A percentile compares a stretch with the other conserved stretches of the same genome.
Evolutionary conservation across 1,140 invertebrate genomes (phyloP).

Genomic region (Helicoverpa zea): DNA sequence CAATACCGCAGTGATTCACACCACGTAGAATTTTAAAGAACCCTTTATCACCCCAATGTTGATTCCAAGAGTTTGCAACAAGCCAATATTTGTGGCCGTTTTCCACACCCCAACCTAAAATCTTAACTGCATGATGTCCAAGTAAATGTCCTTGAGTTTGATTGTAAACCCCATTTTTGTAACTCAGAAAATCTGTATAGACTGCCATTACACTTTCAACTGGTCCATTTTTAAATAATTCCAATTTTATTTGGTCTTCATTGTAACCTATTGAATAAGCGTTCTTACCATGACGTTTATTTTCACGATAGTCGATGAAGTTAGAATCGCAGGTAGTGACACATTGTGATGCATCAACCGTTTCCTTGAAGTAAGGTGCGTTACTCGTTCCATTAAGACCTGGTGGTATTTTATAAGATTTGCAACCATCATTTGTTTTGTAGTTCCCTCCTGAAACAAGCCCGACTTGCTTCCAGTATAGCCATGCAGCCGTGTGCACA

Average conservation of each 20-base stretch:
- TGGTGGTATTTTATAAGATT: slow-evolving; percentile 93
- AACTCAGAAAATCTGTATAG: slow-evolving; percentile 93
- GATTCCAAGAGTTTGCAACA: slow-evolving; percentile 96
- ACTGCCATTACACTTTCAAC: slow-evolving; percentile 80
- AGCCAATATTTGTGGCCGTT: slow-evolving; percentile 93
- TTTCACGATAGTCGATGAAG: background rate
- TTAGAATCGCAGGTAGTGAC: slow-evolving; percentile 89
- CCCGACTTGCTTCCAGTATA: slow-evolving; percentile 85
- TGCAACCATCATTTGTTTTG: slow-evolving; percentile 91
- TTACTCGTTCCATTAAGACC: background rate
- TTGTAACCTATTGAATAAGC: background rate
- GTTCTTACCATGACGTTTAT: slow-evolving; percentile 19
- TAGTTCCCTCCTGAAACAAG: slow-evolving; percentile 94
- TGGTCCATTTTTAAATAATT: slow-evolving; percentile 93
- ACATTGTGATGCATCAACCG: slow-evolving; percentile 81
- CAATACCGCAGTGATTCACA: slow-evolving; percentile 5
- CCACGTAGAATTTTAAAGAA: slow-evolving; percentile 91
- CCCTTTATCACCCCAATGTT: slow-evolving; percentile 93
- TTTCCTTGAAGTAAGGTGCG: background rate
- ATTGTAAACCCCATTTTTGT: slow-evolving; percentile 94
- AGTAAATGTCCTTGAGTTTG: slow-evolving; percentile 90
- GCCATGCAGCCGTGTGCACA: background rate
- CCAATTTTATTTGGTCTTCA: slow-evolving; percentile 91
- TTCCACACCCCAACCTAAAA: slow-evolving; percentile 94
- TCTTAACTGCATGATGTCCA: slow-evolving; percentile 95